Base-by-base conservation (phyloP, 2,113 vertebrate genomes). In the Oncorhynchus gorbuscha region DNA sequence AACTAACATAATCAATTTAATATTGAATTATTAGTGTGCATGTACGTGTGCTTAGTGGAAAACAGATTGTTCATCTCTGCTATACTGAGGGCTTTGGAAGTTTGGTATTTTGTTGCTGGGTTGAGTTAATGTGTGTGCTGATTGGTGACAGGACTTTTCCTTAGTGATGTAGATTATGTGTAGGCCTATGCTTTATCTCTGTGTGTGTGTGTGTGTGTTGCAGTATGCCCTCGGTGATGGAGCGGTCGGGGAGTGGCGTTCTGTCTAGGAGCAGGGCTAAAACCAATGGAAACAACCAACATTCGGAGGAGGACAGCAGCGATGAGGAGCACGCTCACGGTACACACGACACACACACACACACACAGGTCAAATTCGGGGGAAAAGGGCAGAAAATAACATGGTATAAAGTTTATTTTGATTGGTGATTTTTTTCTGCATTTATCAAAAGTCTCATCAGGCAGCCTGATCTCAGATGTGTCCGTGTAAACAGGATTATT, bases 171-270 rank as follows among this genome's bases (percentile, higher is more conserved):
- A 35, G 32, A 6, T 24, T 69, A 1, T 64, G 11, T 32, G 32
- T 45, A 51, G 11, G 45, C 18, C 22, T 35, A 20, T 32, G 64
- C 20, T 14, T 35, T 69, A 65, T 73, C 49, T 48, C 16, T 72
- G 77, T 73, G 24, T 73, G 32, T 67, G 75, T 70, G 59, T 76
- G 35, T 81, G 69, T 66, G 48, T 81, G 28, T 71, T 80, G 12
- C 69, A 93, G 90, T 74, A 96, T 97, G 95, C 94, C 96, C 64
- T 95, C 96, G 26, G 96, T 95, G 88, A 96, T 96, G 95, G 96
- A 97, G 89, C 95, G 95, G 81, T 93, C 95, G 5, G 92, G 93
- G 80, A 86, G 94, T 4, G 95, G 95, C 82, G 95, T 97, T 88
- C 91, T 96, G 84, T 96, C 95, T 90, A 92, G 95, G 81, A 96